Evolutionary conservation across 2,888 invertebrate species (phyloP).

Genomic region (Penaeus monodon): DNA sequence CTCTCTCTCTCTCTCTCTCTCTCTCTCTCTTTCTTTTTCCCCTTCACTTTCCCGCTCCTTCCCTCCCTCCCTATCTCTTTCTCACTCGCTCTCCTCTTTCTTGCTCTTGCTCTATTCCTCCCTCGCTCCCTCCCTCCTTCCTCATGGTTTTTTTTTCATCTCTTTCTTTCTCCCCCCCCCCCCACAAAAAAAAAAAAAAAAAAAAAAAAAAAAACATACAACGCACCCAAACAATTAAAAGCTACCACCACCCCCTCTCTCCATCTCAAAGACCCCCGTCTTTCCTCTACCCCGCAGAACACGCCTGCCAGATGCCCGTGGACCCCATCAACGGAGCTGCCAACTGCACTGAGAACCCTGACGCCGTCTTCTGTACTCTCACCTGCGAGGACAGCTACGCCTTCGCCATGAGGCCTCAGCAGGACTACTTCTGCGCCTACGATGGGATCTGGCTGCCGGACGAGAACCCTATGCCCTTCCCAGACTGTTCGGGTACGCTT

Average conservation of each 20-base stretch:
- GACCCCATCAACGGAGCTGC: constrained; percentile 72
- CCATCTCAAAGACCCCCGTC: too few relatives aligned
- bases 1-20: too few relatives aligned
- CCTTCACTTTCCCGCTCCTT: background rate
- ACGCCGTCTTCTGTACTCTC: constrained; percentile 73
- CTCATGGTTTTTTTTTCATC: too few relatives aligned
- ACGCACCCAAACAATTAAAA: too few relatives aligned
- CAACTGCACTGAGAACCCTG: constrained; percentile 71
- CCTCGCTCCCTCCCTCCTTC: background rate
- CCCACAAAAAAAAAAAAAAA: too few relatives aligned
- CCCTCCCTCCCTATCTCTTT: background rate
- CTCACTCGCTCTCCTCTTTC: background rate
- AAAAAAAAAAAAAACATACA: too few relatives aligned
- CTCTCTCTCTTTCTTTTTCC: too few relatives aligned
- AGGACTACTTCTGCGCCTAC: constrained; percentile 70
- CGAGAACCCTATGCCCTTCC: constrained; percentile 70
- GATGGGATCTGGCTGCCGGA: constrained; percentile 69
- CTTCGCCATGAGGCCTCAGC: constrained; percentile 72
- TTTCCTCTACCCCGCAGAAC: constrained; percentile 67
- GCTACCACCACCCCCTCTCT: too few relatives aligned
- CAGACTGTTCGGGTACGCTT: constrained; percentile 74
- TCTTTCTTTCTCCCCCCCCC: too few relatives aligned
- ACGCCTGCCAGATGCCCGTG: constrained; percentile 71
- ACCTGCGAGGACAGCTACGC: constrained; percentile 77
- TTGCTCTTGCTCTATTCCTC: background rate